These are phyloP conservation scores for Stenoptilia bipunctidactyla DNA, from an alignment of 2,888 invertebrate genomes.

Conservation along the genomic window DNA sequence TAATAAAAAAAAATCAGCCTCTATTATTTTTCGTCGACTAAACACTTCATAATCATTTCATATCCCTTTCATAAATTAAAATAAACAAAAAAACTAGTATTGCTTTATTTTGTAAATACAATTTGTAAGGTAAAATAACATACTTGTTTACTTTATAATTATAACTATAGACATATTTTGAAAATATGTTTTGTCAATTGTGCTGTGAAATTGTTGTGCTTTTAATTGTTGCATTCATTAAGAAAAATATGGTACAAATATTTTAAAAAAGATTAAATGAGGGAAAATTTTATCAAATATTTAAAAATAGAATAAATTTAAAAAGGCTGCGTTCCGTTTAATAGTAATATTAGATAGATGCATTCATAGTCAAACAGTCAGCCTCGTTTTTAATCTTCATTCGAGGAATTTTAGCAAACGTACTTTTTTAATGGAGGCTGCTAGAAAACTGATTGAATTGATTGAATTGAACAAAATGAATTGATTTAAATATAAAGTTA, in stretches of 20 bases:
- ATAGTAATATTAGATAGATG: no score
- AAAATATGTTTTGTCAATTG: constrained; percentile 72
- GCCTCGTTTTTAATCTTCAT: no score
- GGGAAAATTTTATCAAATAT: no score
- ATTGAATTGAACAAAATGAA: not conserved
- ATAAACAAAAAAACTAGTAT: constrained; percentile 37
- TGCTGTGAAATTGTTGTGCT: constrained; percentile 51
- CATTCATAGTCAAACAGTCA: no score
- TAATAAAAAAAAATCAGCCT: no score
- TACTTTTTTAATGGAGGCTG: no score
- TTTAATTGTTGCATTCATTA: constrained; percentile 39
- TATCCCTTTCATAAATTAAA: constrained; percentile 36
- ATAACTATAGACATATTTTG: constrained; percentile 66
- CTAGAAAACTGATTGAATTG: no score
- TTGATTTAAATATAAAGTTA: constrained; percentile 8
- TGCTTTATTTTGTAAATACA: constrained; percentile 68
- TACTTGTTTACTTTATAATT: constrained; percentile 55
- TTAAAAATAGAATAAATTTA: not conserved
- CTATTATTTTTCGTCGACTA: constrained; percentile 20
- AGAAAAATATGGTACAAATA: constrained; percentile 8
- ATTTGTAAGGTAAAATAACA: constrained; percentile 51
- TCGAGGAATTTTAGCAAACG: no score
- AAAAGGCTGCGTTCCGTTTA: no score
- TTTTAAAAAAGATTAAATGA: not conserved
- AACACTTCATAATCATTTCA: constrained; percentile 26